Conservation (phyloP, 2,797 vertebrate species). For the Perodicticus potto region DNA sequence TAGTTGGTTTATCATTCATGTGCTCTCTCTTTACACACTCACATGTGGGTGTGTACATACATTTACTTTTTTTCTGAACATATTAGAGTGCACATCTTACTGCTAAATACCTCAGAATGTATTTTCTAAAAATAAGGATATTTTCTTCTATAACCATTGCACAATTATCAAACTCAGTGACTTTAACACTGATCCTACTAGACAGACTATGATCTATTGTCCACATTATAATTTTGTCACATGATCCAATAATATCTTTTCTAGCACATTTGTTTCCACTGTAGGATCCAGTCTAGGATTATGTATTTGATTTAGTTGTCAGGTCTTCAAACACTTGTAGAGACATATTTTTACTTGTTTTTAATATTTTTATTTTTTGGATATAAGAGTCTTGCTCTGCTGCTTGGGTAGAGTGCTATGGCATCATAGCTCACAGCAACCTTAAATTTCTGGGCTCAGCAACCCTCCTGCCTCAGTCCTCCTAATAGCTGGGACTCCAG, state of each 20-base stretch:
- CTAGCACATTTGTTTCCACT: neutral
- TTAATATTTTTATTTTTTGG: too few species aligned
- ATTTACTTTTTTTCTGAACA: neutral
- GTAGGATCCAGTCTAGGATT: neutral
- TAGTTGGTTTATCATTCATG: accelerated
- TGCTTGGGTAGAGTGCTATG: too few species aligned
- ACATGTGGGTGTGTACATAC: accelerated
- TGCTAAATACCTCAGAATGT: neutral
- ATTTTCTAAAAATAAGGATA: neutral
- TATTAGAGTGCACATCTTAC: neutral
- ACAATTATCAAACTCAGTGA: neutral
- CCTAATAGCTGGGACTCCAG: too few species aligned
- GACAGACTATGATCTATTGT: neutral
- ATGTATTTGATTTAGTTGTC: neutral
- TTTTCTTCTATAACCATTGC: neutral
- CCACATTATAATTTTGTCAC: neutral
- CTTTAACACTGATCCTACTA: neutral
- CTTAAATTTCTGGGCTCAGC: too few species aligned
- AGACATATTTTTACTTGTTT: too few species aligned
- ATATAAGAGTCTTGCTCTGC: too few species aligned
- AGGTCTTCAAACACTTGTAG: neutral
- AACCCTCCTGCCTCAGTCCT: too few species aligned
- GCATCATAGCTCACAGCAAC: too few species aligned
- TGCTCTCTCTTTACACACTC: neutral
- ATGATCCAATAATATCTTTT: neutral